A percentile compares a stretch with the other conserved stretches of the same genome.
These are phyloP conservation scores for Ophioderma brevispina DNA, from an alignment of 35 echinoderm and acorn worm species.

Conservation along the genomic window DNA sequence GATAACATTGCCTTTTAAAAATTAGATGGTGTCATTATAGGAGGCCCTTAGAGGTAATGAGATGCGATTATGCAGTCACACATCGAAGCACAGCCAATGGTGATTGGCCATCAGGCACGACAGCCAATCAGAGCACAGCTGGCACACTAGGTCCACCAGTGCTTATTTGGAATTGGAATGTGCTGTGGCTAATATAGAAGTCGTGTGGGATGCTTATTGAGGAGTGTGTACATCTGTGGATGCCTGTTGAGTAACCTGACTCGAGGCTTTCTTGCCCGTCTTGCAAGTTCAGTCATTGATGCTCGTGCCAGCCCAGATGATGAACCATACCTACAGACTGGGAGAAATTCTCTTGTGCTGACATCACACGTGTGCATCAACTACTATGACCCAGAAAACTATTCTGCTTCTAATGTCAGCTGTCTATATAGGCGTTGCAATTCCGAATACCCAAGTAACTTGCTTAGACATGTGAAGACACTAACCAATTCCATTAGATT, in stretches of 20 bases:
- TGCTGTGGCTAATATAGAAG: conserved; percentile 18
- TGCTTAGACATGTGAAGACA: background rate
- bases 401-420: background rate
- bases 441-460: background rate
- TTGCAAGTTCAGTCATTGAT: background rate
- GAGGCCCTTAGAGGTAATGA: background rate
- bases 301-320: background rate
- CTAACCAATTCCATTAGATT: background rate
- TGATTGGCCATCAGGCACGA: background rate
- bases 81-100: background rate
- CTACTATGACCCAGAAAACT: background rate
- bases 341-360: background rate
- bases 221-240: conserved; percentile 5
- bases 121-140: conserved; percentile 26
- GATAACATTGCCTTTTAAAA: conserved; percentile 46
- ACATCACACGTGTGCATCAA: background rate
- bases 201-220: background rate
- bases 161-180: conserved; percentile 81
- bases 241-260: conserved; percentile 18
- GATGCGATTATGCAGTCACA: background rate
- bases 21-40: background rate
- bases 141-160: conserved; percentile 46
- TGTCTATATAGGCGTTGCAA: background rate
- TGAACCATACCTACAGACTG: background rate
- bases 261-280: conserved; percentile 5